These are phyloP conservation scores for Thalassophryne amazonica DNA, from an alignment of 2,797 vertebrate species.

Conservation along the genomic window DNA sequence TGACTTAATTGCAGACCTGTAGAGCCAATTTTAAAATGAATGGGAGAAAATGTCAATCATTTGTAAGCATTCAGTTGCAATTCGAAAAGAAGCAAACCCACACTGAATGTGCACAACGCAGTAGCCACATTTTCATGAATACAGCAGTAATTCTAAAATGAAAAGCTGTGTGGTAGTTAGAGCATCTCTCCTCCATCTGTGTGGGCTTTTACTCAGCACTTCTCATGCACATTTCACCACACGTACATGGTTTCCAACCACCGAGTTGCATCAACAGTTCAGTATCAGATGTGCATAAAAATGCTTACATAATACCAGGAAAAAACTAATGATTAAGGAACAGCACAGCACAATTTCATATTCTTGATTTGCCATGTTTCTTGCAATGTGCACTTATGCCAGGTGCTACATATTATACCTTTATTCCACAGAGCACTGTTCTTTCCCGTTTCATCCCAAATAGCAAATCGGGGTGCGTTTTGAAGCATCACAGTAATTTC, in stretches of 20 bases:
- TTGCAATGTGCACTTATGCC: no score
- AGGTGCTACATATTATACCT: not conserved
- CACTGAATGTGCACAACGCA: constrained; percentile 1
- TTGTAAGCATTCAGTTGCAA: not conserved
- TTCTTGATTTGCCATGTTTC: not conserved
- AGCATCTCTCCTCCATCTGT: constrained; percentile 63
- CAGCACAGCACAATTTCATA: not conserved
- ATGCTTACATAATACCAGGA: not conserved
- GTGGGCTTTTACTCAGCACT: constrained; percentile 39
- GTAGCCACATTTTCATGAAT: constrained; percentile 22
- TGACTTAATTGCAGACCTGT: no score
- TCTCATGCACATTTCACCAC: constrained; percentile 6
- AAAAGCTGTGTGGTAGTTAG: constrained; percentile 46
- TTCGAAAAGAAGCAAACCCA: not conserved
- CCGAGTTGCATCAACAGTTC: not conserved
- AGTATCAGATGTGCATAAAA: not conserved
- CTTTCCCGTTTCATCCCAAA: no score
- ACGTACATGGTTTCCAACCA: constrained; percentile 2
- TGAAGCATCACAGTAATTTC: no score
- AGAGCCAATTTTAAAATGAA: no score
- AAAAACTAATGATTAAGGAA: not conserved
- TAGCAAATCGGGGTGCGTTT: no score
- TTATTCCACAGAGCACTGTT: not conserved
- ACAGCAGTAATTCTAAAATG: constrained; percentile 20
- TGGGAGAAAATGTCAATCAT: not conserved